phyloP scores from a whole-genome alignment of 1,140 invertebrate species.

The Matsumurasca onukii region DNA sequence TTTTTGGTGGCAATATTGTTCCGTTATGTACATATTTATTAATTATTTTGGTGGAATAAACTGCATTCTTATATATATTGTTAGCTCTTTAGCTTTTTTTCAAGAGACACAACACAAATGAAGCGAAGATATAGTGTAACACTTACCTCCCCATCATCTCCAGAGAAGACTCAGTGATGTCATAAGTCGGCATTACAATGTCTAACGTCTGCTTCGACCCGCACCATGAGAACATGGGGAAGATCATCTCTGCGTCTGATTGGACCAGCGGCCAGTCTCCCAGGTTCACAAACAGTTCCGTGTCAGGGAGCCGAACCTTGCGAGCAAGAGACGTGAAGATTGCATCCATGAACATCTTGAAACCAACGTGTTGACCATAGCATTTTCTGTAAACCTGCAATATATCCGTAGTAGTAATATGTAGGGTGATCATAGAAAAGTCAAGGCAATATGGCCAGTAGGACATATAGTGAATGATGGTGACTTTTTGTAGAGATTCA shows the following conservation, averaged over 20 bases:
- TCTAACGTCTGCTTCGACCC: conserved; percentile 81
- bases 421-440: conserved; percentile 23
- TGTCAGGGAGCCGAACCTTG: conserved; percentile 82
- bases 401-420: conserved; percentile 33
- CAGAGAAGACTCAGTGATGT: conserved; percentile 87
- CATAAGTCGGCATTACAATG: conserved; percentile 94
- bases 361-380: conserved; percentile 93
- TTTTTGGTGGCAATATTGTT: no score
- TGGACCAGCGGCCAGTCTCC: conserved; percentile 91
- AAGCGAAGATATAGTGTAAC: no score
- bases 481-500: not conserved
- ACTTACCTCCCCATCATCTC: conserved; percentile 92
- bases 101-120: no score
- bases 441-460: conserved; percentile 8
- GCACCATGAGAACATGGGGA: conserved; percentile 97
- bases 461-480: conserved; percentile 15
- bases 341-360: conserved; percentile 93
- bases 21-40: no score
- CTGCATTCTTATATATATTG: no score
- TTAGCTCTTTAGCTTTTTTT: no score
- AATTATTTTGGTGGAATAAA: no score
- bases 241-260: conserved; percentile 52
- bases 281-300: conserved; percentile 91
- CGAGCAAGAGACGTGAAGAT: conserved; percentile 80
- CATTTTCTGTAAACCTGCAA: conserved; percentile 79